These are phyloP conservation scores for Blastobasis adustella DNA, from an alignment of 2,888 invertebrate genomes.

Conservation along the genomic window DNA sequence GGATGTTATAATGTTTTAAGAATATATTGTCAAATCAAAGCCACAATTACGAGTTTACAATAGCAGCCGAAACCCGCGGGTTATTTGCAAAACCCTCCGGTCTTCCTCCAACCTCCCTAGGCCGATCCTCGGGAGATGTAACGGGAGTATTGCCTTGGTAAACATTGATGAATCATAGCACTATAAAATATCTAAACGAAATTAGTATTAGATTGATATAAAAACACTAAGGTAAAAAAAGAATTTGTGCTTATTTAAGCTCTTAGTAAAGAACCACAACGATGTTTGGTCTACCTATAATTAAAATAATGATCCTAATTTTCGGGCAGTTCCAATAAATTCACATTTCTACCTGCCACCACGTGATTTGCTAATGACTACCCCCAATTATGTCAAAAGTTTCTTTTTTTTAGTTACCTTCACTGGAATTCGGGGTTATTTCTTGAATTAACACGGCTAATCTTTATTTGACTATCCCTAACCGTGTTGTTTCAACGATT, in stretches of 20 bases:
- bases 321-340: slow-evolving; percentile 48
- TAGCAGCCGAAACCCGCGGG: too few relatives aligned
- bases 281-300: slow-evolving; percentile 54
- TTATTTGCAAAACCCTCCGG: too few relatives aligned
- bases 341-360: slow-evolving; percentile 48
- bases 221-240: too few relatives aligned
- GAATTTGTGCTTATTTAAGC: too few relatives aligned
- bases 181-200: slow-evolving; percentile 5
- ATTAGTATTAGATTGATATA: slow-evolving; percentile 33
- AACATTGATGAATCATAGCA: too few relatives aligned
- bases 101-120: too few relatives aligned
- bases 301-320: slow-evolving; percentile 66
- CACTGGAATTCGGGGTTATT: slow-evolving; percentile 11
- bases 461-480: slow-evolving; percentile 15
- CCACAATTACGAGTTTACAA: too few relatives aligned
- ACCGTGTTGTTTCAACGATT: slow-evolving; percentile 50
- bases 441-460: slow-evolving; percentile 12
- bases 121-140: too few relatives aligned
- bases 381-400: slow-evolving; percentile 15
- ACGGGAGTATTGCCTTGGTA: too few relatives aligned
- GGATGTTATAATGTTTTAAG: too few relatives aligned
- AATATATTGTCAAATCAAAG: too few relatives aligned
- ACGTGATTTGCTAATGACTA: slow-evolving; percentile 56
- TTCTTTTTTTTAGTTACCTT: neutral
- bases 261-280: neutral